These are phyloP conservation scores for Drosophila neotestacea DNA, from an alignment of 2,888 invertebrate genomes.

Conservation along the genomic window DNA sequence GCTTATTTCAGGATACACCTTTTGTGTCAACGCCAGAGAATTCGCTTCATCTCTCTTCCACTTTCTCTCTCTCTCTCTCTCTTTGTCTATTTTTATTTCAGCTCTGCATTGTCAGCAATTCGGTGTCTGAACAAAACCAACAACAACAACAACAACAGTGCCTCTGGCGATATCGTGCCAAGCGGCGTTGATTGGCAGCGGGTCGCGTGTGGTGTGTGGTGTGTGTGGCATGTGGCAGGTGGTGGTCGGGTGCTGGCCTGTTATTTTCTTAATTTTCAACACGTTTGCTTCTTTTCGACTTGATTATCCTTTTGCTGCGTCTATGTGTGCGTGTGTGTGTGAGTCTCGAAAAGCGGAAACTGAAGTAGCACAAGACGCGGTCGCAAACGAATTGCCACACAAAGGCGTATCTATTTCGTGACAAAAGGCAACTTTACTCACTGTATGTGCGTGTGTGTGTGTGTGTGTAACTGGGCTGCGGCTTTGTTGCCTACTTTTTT, in stretches of 20 bases:
- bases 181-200: slow-evolving; percentile 70
- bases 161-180: slow-evolving; percentile 54
- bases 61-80: not conserved
- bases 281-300: slow-evolving; percentile 73
- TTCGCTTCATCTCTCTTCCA: not conserved
- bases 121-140: slow-evolving; percentile 38
- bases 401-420: slow-evolving; percentile 80
- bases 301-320: slow-evolving; percentile 59
- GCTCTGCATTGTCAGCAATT: slow-evolving; percentile 61
- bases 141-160: slow-evolving; percentile 25
- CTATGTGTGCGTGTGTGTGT: not conserved
- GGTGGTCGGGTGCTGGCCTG: slow-evolving; percentile 47
- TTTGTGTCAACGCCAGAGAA: slow-evolving; percentile 66
- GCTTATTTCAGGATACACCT: slow-evolving; percentile 75
- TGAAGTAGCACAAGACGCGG: slow-evolving; percentile 59
- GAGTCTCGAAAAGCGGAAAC: slow-evolving; percentile 39
- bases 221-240: slow-evolving; percentile 19
- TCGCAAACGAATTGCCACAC: slow-evolving; percentile 54
- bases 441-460: slow-evolving; percentile 8
- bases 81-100: not conserved
- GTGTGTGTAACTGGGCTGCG: slow-evolving; percentile 38
- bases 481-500: slow-evolving; percentile 52
- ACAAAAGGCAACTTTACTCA: slow-evolving; percentile 78
- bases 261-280: slow-evolving; percentile 79
- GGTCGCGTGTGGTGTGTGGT: slow-evolving; percentile 43